phyloP scores from a whole-genome alignment of 2,797 vertebrate genomes.

The Poeciliopsis infans region DNA sequence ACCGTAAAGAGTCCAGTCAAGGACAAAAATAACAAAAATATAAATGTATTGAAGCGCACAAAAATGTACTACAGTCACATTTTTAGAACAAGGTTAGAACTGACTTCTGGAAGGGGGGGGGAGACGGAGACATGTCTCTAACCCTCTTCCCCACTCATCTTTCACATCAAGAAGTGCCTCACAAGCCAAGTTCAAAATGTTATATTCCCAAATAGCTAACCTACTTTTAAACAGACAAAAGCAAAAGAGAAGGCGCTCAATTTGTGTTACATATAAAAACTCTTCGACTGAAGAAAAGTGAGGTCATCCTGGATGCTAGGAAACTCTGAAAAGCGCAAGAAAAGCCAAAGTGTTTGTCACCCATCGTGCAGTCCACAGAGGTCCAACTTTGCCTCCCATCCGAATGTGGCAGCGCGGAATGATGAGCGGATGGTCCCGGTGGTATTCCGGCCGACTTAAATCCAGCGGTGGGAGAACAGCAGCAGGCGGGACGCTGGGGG shows the following conservation, averaged over 20 bases:
- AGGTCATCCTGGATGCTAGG: constrained; percentile 63
- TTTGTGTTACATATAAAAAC: constrained; percentile 75
- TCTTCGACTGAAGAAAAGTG: constrained; percentile 67
- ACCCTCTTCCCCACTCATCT: constrained; percentile 67
- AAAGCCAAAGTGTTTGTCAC: constrained; percentile 72
- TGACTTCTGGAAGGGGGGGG: constrained; percentile 43
- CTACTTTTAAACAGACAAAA: constrained; percentile 52
- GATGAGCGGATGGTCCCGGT: constrained; percentile 63
- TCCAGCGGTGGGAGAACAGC: constrained; percentile 77
- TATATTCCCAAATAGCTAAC: constrained; percentile 57
- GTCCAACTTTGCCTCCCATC: constrained; percentile 82
- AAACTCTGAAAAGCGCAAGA: constrained; percentile 57
- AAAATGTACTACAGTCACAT: constrained; percentile 66
- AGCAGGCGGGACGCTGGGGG: constrained; percentile 59
- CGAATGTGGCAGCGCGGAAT: constrained; percentile 64
- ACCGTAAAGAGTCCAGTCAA: constrained; percentile 36
- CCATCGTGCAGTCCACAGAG: constrained; percentile 69
- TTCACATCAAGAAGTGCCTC: constrained; percentile 43
- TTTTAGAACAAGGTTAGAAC: constrained; percentile 50
- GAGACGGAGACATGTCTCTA: constrained; percentile 41
- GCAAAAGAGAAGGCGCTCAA: constrained; percentile 48
- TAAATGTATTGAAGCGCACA: constrained; percentile 35
- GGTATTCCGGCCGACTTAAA: constrained; percentile 75
- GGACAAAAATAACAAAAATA: constrained; percentile 53
- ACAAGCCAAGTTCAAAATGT: constrained; percentile 55